Evolutionary conservation across 2,888 invertebrate species (phyloP).

Genomic region (Calameuta idolon): DNA sequence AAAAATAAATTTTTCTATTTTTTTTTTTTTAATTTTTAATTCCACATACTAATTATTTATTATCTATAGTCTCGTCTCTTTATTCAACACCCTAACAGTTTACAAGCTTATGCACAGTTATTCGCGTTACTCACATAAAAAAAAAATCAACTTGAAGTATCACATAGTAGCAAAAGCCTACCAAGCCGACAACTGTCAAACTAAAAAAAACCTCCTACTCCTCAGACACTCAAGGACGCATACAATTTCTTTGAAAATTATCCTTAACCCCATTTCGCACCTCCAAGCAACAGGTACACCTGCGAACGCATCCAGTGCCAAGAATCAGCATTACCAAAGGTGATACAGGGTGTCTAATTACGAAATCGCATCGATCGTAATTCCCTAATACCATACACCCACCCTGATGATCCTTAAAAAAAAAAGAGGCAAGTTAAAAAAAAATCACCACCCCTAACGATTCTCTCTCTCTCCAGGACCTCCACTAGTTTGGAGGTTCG

Average conservation of each 20-base stretch:
- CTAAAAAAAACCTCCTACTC: not conserved
- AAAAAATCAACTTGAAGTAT: not conserved
- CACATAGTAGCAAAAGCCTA: not conserved
- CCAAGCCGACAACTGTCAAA: not conserved
- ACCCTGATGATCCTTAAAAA: not conserved
- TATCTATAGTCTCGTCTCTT: not conserved
- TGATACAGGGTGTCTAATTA: not conserved
- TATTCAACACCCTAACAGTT: not conserved
- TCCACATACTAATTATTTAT: not conserved
- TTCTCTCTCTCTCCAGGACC: not conserved
- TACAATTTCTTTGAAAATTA: not conserved
- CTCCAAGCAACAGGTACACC: not conserved
- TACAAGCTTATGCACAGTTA: not conserved
- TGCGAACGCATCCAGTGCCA: not conserved
- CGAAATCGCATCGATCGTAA: not conserved
- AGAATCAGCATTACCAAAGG: not conserved
- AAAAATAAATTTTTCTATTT: not conserved
- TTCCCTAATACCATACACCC: not conserved
- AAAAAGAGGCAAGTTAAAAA: not conserved
- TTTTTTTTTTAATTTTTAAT: not conserved
- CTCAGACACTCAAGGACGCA: not conserved
- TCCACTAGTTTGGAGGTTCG: conserved; percentile 47
- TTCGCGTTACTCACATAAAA: not conserved
- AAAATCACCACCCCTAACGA: not conserved
- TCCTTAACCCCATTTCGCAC: not conserved